These are phyloP conservation scores for Drosophila macrospina DNA, from an alignment of 2,888 invertebrate species.

Conservation along the genomic window DNA sequence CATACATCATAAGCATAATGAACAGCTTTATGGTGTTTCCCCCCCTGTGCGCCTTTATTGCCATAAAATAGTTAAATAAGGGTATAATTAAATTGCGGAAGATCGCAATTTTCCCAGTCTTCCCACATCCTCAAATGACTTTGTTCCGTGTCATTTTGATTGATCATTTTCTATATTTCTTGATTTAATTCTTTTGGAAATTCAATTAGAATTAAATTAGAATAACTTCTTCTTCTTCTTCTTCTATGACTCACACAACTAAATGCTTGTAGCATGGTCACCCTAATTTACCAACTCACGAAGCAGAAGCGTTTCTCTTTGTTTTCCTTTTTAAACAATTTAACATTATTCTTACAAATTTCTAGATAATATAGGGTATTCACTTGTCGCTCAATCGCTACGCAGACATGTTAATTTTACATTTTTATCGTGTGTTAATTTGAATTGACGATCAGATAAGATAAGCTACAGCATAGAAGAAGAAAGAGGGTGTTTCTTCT, in stretches of 20 bases:
- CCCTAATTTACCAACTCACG: too few relatives aligned
- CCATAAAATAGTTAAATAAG: slow-evolving; percentile 24
- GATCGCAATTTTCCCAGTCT: slow-evolving; percentile 15
- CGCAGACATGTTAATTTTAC: not conserved
- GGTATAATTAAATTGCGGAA: slow-evolving; percentile 15
- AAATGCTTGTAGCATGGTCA: too few relatives aligned
- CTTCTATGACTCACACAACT: too few relatives aligned
- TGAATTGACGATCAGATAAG: slow-evolving; percentile 17
- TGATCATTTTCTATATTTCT: too few relatives aligned
- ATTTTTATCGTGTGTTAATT: slow-evolving; percentile 45
- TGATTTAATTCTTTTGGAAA: too few relatives aligned
- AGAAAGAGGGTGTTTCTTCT: not conserved
- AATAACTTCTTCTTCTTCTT: too few relatives aligned
- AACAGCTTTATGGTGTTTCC: slow-evolving; percentile 36
- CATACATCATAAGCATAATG: slow-evolving; percentile 36
- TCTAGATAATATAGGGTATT: not conserved
- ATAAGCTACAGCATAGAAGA: not conserved
- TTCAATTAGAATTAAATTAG: too few relatives aligned
- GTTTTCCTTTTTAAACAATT: too few relatives aligned
- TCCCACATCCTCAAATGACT: slow-evolving; percentile 2
- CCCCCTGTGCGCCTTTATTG: slow-evolving; percentile 5
- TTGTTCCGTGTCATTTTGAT: slow-evolving; percentile 10
- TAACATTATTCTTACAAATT: too few relatives aligned
- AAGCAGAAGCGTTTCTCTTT: too few relatives aligned
- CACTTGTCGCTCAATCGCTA: not conserved